Conservation (phyloP, 2,113 vertebrate species). For the Tricholaema leucomelas region DNA sequence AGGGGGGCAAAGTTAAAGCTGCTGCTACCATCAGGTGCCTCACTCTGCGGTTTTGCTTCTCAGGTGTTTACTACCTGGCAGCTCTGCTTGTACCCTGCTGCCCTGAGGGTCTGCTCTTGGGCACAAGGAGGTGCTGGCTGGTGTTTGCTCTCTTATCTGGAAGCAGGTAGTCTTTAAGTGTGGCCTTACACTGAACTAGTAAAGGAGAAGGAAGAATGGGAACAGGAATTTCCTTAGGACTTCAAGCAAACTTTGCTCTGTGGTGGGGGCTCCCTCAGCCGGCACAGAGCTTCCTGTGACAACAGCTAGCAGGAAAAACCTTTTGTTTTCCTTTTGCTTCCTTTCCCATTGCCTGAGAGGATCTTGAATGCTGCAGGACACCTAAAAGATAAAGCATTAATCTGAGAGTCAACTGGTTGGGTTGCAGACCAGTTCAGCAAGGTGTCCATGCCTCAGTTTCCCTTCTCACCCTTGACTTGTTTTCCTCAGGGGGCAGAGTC, state of each 20-base stretch:
- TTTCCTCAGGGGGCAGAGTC: not conserved
- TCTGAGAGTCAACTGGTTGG: not conserved
- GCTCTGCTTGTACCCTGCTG: not conserved
- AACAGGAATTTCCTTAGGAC: slow-evolving; percentile 18
- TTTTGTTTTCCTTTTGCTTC: slow-evolving; percentile 40
- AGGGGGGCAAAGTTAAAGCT: not conserved
- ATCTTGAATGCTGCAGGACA: not conserved
- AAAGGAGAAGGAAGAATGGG: not conserved
- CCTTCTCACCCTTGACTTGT: not conserved
- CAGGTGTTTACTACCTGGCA: not conserved
- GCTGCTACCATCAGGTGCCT: not conserved
- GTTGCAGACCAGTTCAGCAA: not conserved
- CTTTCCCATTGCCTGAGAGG: not conserved
- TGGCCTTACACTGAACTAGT: not conserved
- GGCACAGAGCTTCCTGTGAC: slow-evolving; percentile 17
- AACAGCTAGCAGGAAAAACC: slow-evolving; percentile 13
- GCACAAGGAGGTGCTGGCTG: not conserved
- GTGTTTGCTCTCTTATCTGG: not conserved
- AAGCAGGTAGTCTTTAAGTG: not conserved
- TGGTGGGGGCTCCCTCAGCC: not conserved
- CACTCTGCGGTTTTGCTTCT: not conserved
- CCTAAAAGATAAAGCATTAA: not conserved
- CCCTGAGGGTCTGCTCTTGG: not conserved
- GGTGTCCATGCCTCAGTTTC: not conserved
- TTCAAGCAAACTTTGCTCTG: not conserved